A percentile compares a stretch with the other conserved stretches of the same genome.
Evolutionary conservation across 2,888 invertebrate genomes (phyloP).

Genomic region (Apamea epomidion): DNA sequence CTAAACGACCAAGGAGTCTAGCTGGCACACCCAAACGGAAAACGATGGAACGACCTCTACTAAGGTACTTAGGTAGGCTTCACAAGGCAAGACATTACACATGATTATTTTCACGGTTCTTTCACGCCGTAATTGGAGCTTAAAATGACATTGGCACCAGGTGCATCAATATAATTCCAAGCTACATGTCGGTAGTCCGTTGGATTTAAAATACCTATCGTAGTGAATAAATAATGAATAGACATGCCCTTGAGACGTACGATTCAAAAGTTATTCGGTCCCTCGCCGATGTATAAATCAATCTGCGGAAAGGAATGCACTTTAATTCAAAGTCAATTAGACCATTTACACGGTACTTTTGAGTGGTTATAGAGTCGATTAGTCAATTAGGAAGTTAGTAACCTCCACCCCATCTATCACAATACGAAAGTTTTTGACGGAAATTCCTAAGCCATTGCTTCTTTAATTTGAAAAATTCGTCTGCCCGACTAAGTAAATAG

Average conservation of each 20-base stretch:
- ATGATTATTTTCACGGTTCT: slow-evolving; percentile 53
- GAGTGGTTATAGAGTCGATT: background rate
- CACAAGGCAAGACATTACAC: slow-evolving; percentile 1
- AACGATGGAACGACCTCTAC: slow-evolving; percentile 9
- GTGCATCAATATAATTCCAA: slow-evolving; percentile 52
- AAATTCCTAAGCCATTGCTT: background rate
- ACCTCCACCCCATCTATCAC: background rate
- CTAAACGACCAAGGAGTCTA: background rate
- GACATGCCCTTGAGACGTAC: background rate
- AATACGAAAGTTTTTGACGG: background rate
- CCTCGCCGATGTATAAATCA: background rate
- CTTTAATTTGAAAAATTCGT: background rate
- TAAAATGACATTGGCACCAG: slow-evolving; percentile 55
- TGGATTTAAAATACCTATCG: slow-evolving; percentile 39
- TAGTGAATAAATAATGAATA: slow-evolving; percentile 36
- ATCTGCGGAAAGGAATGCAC: background rate
- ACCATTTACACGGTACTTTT: background rate
- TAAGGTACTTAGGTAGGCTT: background rate
- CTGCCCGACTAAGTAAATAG: background rate
- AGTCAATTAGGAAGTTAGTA: background rate
- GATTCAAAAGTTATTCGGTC: slow-evolving; percentile 2
- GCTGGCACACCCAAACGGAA: background rate
- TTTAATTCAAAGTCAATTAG: background rate
- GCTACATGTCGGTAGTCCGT: slow-evolving; percentile 41
- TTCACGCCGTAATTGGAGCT: slow-evolving; percentile 51